Evolutionary conservation across 2,113 vertebrate species (phyloP), one percentile per base, ranked within the genome.

Genomic region (Vulpes vulpes): DNA sequence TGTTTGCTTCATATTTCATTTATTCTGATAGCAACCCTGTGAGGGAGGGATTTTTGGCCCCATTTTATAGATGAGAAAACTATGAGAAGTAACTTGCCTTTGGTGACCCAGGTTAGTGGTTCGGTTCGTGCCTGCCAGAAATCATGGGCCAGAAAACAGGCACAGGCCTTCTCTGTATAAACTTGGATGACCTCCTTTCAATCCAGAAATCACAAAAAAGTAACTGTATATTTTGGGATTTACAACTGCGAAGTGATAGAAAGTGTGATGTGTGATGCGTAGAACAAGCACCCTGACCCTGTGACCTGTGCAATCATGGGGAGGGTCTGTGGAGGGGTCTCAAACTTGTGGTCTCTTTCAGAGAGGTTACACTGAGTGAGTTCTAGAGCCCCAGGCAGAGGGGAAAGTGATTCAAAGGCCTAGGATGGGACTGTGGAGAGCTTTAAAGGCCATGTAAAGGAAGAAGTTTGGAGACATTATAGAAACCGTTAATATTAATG

Each of bases 181-280:
- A 32, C 22, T 15, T 62, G 12, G 17, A 14, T 65, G 38, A 35
- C 35, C 43, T 25, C 60, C 49, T n/a, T 82, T 88, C 32, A 81
- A 30, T 38, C 3, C 11, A 59, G 25, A 80, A 67, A 7, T 74
- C 32, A 35, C 0, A 23, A 35, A 64, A 62, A 30, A 49, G 4
- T 9, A 15, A 15, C 19, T 71, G 57, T 53, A 8, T 7, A 0
- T 89, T 65, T 89, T 8, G 71, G 64, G 35, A 38, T 12, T 59
- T 83, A 14, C 0, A n/a, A 27, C 32, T 12, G 6, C 76, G 23
- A 92, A 59, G 4, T 62, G 73, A 35, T 9, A 10, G 12, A 57
- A 82, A 53, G 25, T 8, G 0, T 4, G 2, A 16, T 25, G 38
- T 8, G 1, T 17, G 11, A 62, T 10, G 2, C 6, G 0, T 0